A percentile compares a stretch with the other conserved stretches of the same genome.
Conservation (phyloP, 1,140 invertebrate species). For the Leguminivora glycinivorella region DNA sequence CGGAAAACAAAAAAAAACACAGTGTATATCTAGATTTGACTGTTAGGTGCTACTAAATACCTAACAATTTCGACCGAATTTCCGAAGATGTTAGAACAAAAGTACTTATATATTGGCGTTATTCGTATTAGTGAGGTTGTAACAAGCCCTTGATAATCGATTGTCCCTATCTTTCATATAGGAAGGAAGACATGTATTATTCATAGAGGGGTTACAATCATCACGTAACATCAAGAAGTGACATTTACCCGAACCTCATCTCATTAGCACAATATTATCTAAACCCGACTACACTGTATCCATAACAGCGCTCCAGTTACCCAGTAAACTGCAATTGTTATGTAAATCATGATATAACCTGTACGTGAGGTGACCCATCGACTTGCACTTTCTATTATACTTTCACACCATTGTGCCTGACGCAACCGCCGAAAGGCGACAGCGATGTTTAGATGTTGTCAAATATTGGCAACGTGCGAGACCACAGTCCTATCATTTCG, state of each 20-base stretch:
- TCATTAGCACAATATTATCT: not conserved
- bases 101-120: too few relatives aligned
- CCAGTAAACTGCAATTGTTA: conserved; percentile 67
- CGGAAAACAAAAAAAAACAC: too few relatives aligned
- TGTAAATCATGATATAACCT: conserved; percentile 73
- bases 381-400: conserved; percentile 74
- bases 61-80: too few relatives aligned
- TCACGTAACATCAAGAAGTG: not conserved
- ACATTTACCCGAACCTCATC: not conserved
- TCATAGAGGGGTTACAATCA: not conserved
- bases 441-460: not conserved
- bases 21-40: too few relatives aligned
- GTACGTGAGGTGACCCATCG: conserved; percentile 63
- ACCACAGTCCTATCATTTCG: too few relatives aligned
- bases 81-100: too few relatives aligned
- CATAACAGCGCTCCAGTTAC: conserved; percentile 68
- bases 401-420: conserved; percentile 71
- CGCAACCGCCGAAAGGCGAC: conserved; percentile 42
- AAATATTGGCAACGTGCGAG: too few relatives aligned
- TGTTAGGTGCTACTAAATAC: too few relatives aligned
- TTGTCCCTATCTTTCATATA: too few relatives aligned
- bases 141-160: too few relatives aligned
- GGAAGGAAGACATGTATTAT: too few relatives aligned
- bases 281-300: conserved; percentile 23
- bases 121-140: too few relatives aligned